These are phyloP conservation scores for Hoplodrina ambigua DNA, from an alignment of 2,888 invertebrate genomes.

Conservation along the genomic window DNA sequence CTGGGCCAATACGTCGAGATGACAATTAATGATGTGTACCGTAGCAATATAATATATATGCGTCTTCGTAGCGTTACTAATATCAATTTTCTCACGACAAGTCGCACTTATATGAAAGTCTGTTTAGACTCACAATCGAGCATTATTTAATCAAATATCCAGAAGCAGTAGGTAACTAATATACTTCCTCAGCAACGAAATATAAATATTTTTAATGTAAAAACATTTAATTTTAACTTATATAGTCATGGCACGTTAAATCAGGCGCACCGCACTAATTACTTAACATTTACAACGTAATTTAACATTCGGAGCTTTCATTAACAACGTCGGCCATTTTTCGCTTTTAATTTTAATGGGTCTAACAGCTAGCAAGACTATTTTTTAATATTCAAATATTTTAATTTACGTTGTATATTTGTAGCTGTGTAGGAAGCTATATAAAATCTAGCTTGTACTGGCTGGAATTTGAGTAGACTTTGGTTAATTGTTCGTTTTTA, in stretches of 20 bases:
- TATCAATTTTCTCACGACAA: too few species aligned
- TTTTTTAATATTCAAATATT: neutral
- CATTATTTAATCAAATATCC: too few species aligned
- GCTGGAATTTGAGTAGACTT: neutral
- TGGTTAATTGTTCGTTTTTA: conserved; percentile 21
- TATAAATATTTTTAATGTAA: conserved; percentile 3
- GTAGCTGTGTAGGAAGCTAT: neutral
- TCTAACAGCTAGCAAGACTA: conserved; percentile 29
- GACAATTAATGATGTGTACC: too few species aligned
- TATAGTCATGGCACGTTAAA: conserved; percentile 47
- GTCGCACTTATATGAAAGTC: too few species aligned
- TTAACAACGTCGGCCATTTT: conserved; percentile 62
- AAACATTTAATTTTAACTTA: conserved; percentile 22
- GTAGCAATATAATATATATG: too few species aligned
- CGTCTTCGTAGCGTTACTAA: too few species aligned
- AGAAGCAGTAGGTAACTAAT: neutral
- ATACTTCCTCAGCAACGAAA: neutral
- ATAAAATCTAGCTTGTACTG: conserved; percentile 5
- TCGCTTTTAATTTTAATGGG: conserved; percentile 62
- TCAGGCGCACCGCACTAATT: conserved; percentile 61
- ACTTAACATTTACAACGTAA: conserved; percentile 63
- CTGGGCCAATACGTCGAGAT: too few species aligned
- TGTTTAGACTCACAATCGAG: too few species aligned
- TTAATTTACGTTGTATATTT: conserved; percentile 12
- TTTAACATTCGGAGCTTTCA: conserved; percentile 66